Percentiles rank a stretch among this genome's conserved stretches.
Conservation (phyloP, 1,140 invertebrate genomes). For the Heliconius eleuchia region DNA sequence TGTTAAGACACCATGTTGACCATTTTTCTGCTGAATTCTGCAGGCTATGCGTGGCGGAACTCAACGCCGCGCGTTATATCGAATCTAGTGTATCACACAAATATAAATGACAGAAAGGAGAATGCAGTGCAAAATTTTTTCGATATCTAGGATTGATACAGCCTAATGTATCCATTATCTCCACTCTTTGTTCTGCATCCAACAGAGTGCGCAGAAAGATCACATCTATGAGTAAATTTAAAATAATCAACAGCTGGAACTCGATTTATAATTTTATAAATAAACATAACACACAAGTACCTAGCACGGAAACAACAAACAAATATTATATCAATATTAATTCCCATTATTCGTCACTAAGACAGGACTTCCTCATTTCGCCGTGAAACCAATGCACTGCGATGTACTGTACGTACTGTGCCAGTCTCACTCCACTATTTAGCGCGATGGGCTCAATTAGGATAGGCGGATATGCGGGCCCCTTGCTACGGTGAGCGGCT, state of each 20-base stretch:
- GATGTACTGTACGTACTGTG: slow-evolving; percentile 24
- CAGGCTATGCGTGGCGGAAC: too few relatives aligned
- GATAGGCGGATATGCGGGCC: slow-evolving; percentile 78
- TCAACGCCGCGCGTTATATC: too few relatives aligned
- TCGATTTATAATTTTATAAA: neutral
- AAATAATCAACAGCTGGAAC: too few relatives aligned
- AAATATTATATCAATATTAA: slow-evolving; percentile 40
- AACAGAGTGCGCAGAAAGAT: fast-evolving
- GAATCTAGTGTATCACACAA: too few relatives aligned
- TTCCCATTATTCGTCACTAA: slow-evolving; percentile 54
- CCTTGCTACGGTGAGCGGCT: slow-evolving; percentile 54
- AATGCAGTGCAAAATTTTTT: too few relatives aligned
- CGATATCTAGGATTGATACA: too few relatives aligned
- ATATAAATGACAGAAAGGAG: too few relatives aligned
- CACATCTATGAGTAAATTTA: too few relatives aligned
- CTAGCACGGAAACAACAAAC: neutral
- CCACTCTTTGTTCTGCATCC: too few relatives aligned
- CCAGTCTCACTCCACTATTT: slow-evolving; percentile 74
- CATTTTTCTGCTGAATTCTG: too few relatives aligned
- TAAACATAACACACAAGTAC: neutral
- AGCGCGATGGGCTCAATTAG: slow-evolving; percentile 79
- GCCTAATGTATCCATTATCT: too few relatives aligned
- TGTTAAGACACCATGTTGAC: too few relatives aligned
- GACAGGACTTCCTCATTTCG: slow-evolving; percentile 76
- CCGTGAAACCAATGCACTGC: slow-evolving; percentile 49